Base-by-base conservation (phyloP, 2,797 vertebrate species). In the Paedocypris micromegethes region DNA sequence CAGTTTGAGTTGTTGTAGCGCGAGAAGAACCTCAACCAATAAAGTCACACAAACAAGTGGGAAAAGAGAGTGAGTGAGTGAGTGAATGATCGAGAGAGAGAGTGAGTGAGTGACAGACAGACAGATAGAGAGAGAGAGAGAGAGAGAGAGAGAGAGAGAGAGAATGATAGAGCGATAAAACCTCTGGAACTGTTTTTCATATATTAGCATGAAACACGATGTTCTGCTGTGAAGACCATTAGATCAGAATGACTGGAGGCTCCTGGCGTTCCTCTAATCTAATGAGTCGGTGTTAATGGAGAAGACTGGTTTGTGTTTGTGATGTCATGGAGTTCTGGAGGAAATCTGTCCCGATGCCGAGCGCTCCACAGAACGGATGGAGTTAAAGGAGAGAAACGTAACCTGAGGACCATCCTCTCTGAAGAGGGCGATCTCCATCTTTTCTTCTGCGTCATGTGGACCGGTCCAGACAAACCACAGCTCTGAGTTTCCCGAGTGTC, bases 181-280 rank as follows among this genome's bases (percentile, higher is more conserved):
- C 70, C 75, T 81, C 76, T 77, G 75, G 81, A 82, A 79, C 50
- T 6, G 62, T 70, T 69, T 77, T 76, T 77, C 64, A 80, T 61
- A 23, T 23, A 66, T 79, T 76, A 79, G 84, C 84, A 83, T 85
- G 86, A 88, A 88, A 88, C 83, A 80, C 80, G 86, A 90, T 90
- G 89, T 89, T 89, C 83, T 86, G 84, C 81, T 60, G 77, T 3
- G 55, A 82, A 84, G 84, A 69, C 74, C 75, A 79, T 78, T 72
- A 76, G 79, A 75, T 83, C 9, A 72, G 54, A 62, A 58, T 0
- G 42, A 63, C 60, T 61, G 40, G 45, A n/a, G 44, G 57, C 64
- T 23, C 67, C 64, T 75, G 64, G 57, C 52, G 40, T 72, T 70
- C 59, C 57, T 4, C 52, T 73, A 78, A 78, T 78, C 57, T 61